Base-by-base conservation (phyloP, 2,113 vertebrate genomes). In the Microtus oregoni region DNA sequence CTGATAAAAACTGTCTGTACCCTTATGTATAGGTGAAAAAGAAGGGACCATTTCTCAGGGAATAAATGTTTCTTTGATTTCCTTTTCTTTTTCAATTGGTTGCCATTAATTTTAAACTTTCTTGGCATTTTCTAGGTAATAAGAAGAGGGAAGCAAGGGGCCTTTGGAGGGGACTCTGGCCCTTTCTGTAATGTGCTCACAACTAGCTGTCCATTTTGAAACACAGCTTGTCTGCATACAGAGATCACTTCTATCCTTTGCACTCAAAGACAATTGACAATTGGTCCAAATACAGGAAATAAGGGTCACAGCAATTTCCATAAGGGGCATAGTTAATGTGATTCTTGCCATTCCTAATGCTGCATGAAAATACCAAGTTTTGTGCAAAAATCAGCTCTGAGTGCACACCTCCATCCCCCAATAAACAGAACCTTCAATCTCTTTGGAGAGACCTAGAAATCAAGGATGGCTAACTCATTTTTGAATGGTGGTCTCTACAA, bases 101-200 rank as follows among this genome's bases (percentile, higher is more conserved):
- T 47, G 19, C 89, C 96, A 97, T 97, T 98, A 97, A 97, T 98
- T 96, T 97, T 94, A 98, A 98, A 98, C 76, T 97, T 98, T 92
- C 83, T 90, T 97, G 94, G 91, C 68, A 75, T 97, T 98, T 97
- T 95, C 79, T 30, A 96, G 89, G 91, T 97, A 97, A 81, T 94
- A 98, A 97, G 95, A 97, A 87, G 83, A 97, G 61, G 75, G 81
- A 96, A 98, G 44, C 95, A 73, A 96, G 92, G 44, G 52, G 44
- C 32, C 77, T n/a, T 26, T 81, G 32, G 28, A 58, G 61, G 67
- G 28, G 10, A 52, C 72, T 68, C 97, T 97, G 97, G 65, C 95
- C 41, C 70, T 96, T 96, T 96, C 88, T 98, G 82, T 93, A 96
- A 96, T 92, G 94, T 97, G 95, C 91, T 97, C 96, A 88, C 96